phyloP scores from a whole-genome alignment of 1,140 invertebrate genomes.

The Aphis gossypii region DNA sequence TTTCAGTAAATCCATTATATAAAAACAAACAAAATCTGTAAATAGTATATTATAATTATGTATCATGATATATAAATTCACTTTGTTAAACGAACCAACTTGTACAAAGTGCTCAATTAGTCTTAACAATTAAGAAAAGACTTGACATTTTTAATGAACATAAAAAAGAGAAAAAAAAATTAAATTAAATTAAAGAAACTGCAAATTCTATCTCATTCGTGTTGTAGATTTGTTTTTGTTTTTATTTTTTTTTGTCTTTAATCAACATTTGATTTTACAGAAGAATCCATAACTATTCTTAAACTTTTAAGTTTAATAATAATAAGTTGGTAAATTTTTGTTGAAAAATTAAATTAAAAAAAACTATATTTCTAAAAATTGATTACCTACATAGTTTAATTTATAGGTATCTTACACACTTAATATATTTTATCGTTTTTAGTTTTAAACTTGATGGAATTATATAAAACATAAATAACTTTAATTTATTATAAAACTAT shows the following conservation, averaged over 20 bases:
- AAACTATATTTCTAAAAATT: not conserved
- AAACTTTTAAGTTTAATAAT: conserved; percentile 1
- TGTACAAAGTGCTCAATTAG: not conserved
- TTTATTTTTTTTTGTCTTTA: not conserved
- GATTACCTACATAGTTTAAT: not conserved
- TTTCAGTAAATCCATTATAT: not conserved
- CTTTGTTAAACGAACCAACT: conserved; percentile 32
- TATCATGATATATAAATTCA: not conserved
- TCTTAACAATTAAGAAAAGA: conserved; percentile 19
- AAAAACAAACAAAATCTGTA: not conserved
- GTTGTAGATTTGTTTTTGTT: not conserved
- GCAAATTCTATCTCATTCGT: not conserved
- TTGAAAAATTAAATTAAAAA: not conserved
- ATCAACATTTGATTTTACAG: conserved; percentile 30
- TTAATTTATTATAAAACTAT: not conserved
- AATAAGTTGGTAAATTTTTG: not conserved
- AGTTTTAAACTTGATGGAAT: not conserved
- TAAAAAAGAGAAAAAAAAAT: not conserved
- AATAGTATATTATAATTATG: conserved; percentile 13
- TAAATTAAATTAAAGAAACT: conserved; percentile 28
- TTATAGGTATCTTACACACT: not conserved
- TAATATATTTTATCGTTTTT: not conserved
- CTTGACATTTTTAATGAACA: conserved; percentile 28
- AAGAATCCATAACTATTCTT: not conserved
- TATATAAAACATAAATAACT: not conserved